Base-by-base conservation (phyloP, 2,888 invertebrate species). In the Volucella inflata region DNA sequence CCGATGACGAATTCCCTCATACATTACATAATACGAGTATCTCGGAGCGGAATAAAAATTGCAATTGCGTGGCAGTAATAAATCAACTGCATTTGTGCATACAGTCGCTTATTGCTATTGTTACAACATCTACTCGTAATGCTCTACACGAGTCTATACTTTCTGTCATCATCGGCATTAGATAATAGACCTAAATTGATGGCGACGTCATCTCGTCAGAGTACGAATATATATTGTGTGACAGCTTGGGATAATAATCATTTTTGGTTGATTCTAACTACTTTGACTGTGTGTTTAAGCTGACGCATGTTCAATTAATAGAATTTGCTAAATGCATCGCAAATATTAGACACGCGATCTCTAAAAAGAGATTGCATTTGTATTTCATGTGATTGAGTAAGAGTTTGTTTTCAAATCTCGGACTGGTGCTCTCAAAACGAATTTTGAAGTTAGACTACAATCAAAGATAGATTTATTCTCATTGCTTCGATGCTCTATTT, bases 61-160 rank as follows among this genome's bases (percentile, higher is more conserved):
- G 53, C 65, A 59, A 74, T 68, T 65, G 75, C 79, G 64, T 71
- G 50, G 59, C 55, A 68, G 60, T 48, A 60, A 60, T 65, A 71
- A 75, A 53, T 75, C 74, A 71, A 46, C 70, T 76, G 75, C 60
- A 79, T 79, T 59, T 71, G 80, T 75, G 75, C 59, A 67, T 79
- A 57, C 75, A 84, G 30, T 30, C 30, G 0, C 6, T 30, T 30
- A 84, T 84, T 84, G 59, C 60, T 79, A 68, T 59, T 74, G 44
- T 40, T 83, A 50, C 60, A 77, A 30, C 38, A 55, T 16, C 50
- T 16, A 14, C 50, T n/a, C 21, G 21, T n/a, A 60, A 76, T 77
- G 53, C 16, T 17, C 40, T 14, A 17, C 40, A 44, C 46, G 55
- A 40, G 36, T 17, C 36, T 38, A 59, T 42, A 51, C 11, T 59